These are phyloP conservation scores for Caerostris darwini DNA, from an alignment of 1,140 invertebrate species.

Conservation along the genomic window DNA sequence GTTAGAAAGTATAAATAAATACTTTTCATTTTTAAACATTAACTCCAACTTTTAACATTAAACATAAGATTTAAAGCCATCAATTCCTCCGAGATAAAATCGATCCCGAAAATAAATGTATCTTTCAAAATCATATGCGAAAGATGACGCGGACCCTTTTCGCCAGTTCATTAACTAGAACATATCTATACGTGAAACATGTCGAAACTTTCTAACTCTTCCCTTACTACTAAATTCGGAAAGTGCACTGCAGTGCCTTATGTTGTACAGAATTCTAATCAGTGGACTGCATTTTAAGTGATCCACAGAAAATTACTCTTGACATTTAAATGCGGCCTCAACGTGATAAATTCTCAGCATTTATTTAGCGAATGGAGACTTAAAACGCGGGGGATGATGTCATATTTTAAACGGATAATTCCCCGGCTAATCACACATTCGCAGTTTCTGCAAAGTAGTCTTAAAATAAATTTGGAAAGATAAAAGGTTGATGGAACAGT, in stretches of 20 bases:
- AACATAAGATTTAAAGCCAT: too few relatives aligned
- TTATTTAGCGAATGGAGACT: constrained; percentile 23
- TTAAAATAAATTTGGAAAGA: not conserved
- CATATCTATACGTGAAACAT: constrained; percentile 4
- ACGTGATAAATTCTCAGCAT: not conserved
- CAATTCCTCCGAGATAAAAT: too few relatives aligned
- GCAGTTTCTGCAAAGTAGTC: not conserved
- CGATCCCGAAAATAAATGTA: not conserved
- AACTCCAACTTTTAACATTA: too few relatives aligned
- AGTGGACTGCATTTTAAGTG: constrained; percentile 5
- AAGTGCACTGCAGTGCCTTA: not conserved
- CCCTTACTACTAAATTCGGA: not conserved
- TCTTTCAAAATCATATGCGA: not conserved
- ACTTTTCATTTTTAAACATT: too few relatives aligned
- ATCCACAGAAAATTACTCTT: not conserved
- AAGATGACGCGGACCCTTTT: not conserved
- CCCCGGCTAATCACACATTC: not conserved
- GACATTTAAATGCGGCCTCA: constrained; percentile 18
- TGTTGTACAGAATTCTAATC: not conserved
- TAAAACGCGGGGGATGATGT: not conserved
- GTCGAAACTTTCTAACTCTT: constrained; percentile 3
- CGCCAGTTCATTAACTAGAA: not conserved
- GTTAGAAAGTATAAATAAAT: too few relatives aligned
- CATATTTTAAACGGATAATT: constrained; percentile 27
- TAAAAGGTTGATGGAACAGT: not conserved